Conservation (phyloP, 2,797 vertebrate species). For the Paramormyrops hopkinsi region DNA sequence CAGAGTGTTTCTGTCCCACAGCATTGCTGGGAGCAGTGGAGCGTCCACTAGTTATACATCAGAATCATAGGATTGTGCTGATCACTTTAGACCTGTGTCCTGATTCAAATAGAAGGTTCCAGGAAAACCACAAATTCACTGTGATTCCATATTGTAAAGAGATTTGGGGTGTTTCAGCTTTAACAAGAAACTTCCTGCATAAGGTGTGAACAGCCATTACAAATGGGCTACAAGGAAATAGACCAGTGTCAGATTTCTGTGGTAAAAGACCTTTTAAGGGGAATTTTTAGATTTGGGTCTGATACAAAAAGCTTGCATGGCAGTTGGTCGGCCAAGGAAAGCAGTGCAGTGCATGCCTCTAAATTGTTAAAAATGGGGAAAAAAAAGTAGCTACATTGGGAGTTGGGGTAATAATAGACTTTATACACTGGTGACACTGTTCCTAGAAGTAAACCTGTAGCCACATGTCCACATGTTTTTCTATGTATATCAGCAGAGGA, state of each 20-base stretch:
- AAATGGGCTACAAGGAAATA: background rate
- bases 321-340: background rate
- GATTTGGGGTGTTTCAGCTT: background rate
- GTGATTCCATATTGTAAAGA: background rate
- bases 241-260: slow-evolving; percentile 3
- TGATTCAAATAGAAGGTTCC: background rate
- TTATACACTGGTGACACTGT: background rate
- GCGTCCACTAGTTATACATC: background rate
- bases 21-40: background rate
- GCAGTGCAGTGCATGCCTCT: background rate
- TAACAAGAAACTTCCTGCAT: background rate
- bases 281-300: background rate
- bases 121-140: background rate
- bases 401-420: background rate
- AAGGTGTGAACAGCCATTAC: background rate
- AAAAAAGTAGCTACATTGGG: background rate
- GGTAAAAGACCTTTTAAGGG: background rate
- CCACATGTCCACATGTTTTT: background rate
- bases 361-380: background rate
- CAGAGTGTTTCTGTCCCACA: background rate
- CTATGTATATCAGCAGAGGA: background rate
- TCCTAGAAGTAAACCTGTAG: background rate
- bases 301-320: background rate
- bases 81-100: background rate
- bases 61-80: background rate